These are phyloP conservation scores for Apodemia duryi DNA, from an alignment of 2,888 invertebrate species.

Conservation along the genomic window DNA sequence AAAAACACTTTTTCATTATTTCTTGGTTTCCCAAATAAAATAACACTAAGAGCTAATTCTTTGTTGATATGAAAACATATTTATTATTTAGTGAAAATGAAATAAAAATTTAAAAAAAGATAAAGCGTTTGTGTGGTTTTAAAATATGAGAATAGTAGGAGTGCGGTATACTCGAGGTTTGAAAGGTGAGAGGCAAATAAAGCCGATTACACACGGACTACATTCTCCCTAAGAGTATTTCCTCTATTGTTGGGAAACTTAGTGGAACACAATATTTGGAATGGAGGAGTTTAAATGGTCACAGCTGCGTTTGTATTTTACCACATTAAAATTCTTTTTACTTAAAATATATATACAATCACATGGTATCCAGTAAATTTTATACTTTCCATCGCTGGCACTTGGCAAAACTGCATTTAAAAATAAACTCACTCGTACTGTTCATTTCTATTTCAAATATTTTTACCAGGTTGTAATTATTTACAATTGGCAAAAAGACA, in stretches of 20 bases:
- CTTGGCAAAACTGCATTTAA: too few relatives aligned
- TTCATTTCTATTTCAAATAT: too few relatives aligned
- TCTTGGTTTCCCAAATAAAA: slow-evolving; percentile 14
- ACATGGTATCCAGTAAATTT: too few relatives aligned
- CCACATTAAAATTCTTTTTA: slow-evolving; percentile 29
- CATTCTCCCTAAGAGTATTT: slow-evolving; percentile 47
- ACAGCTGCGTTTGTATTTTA: slow-evolving; percentile 32
- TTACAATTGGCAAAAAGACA: too few relatives aligned
- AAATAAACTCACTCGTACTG: too few relatives aligned
- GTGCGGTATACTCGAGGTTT: slow-evolving; percentile 37
- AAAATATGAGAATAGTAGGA: slow-evolving; percentile 31
- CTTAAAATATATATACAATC: too few relatives aligned
- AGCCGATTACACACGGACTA: slow-evolving; percentile 65
- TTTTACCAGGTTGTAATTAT: too few relatives aligned
- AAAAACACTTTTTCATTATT: slow-evolving; percentile 24
- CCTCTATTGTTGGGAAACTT: slow-evolving; percentile 44
- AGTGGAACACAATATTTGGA: slow-evolving; percentile 41
- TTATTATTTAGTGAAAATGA: slow-evolving; percentile 13
- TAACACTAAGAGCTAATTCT: slow-evolving; percentile 12
- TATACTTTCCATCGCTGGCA: too few relatives aligned
- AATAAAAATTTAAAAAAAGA: slow-evolving; percentile 20
- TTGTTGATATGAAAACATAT: slow-evolving; percentile 9
- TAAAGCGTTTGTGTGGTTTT: slow-evolving; percentile 31
- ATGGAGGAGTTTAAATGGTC: slow-evolving; percentile 27
- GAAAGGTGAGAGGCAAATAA: slow-evolving; percentile 45